Conservation (phyloP, 2,888 invertebrate genomes). For the Opisthograptis luteolata region DNA sequence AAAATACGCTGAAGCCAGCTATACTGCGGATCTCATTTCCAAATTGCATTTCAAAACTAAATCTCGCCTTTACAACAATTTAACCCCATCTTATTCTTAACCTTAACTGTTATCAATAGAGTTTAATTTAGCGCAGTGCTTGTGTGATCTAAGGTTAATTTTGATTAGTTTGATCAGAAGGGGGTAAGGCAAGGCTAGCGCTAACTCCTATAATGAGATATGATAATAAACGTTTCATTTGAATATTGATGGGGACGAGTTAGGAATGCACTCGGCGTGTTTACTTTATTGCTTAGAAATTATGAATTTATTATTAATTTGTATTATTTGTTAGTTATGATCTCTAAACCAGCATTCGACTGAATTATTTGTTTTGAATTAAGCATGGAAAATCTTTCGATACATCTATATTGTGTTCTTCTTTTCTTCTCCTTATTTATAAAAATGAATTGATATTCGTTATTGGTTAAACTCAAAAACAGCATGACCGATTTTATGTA, state of each 20-base stretch:
- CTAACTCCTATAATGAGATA: slow-evolving; percentile 85
- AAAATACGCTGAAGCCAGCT: slow-evolving; percentile 35
- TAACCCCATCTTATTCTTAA: slow-evolving; percentile 45
- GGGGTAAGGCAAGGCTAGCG: slow-evolving; percentile 75
- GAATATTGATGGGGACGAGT: slow-evolving; percentile 82
- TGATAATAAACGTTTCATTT: slow-evolving; percentile 82
- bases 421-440: too few species aligned
- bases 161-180: slow-evolving; percentile 56
- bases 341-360: too few species aligned
- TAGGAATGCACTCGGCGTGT: slow-evolving; percentile 76
- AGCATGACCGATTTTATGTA: too few species aligned
- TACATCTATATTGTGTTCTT: too few species aligned
- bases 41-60: slow-evolving; percentile 82
- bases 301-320: slow-evolving; percentile 28
- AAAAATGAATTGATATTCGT: too few species aligned
- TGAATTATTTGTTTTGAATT: too few species aligned
- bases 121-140: slow-evolving; percentile 37
- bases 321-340: slow-evolving; percentile 11
- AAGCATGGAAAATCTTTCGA: too few species aligned
- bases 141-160: slow-evolving; percentile 20
- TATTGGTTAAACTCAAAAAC: too few species aligned
- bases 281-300: slow-evolving; percentile 64
- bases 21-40: slow-evolving; percentile 82
- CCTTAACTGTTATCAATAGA: slow-evolving; percentile 38
- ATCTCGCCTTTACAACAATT: slow-evolving; percentile 75